A percentile compares a stretch with the other conserved stretches of the same genome.
These are phyloP conservation scores for Morpho achilles DNA, from an alignment of 2,888 invertebrate genomes.

Conservation along the genomic window DNA sequence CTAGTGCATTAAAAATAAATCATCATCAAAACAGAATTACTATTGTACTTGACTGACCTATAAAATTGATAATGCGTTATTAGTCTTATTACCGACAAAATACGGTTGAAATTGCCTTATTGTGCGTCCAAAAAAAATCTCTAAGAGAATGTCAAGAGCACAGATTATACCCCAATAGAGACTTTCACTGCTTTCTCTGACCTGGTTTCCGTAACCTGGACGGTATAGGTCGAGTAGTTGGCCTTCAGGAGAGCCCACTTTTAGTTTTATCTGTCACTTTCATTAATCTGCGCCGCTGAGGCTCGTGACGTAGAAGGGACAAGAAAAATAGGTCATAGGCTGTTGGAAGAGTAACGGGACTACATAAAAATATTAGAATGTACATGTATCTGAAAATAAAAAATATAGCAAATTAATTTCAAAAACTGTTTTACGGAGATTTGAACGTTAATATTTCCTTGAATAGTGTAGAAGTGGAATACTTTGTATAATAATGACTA, in stretches of 20 bases:
- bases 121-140: conserved; percentile 23
- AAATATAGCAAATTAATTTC: too few species aligned
- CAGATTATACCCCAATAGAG: conserved; percentile 61
- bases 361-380: too few species aligned
- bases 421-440: too few species aligned
- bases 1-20: conserved; percentile 28
- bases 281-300: conserved; percentile 54
- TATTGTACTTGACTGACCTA: conserved; percentile 20
- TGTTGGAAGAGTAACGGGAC: conserved; percentile 4
- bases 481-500: too few species aligned
- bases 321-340: conserved; percentile 35
- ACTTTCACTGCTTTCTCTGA: conserved; percentile 73
- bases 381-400: too few species aligned
- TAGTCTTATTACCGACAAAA: neutral
- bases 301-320: conserved; percentile 55
- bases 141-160: conserved; percentile 60
- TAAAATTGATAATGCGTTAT: conserved; percentile 8
- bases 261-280: conserved; percentile 70
- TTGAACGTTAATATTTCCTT: too few species aligned
- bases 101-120: conserved; percentile 16
- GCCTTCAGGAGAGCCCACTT: conserved; percentile 66
- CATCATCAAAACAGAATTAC: conserved; percentile 25
- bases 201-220: conserved; percentile 45
- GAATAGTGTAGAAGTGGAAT: too few species aligned
- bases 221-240: conserved; percentile 61